Evolutionary conservation across 2,113 vertebrate genomes (phyloP).

Genomic region (Diadophis punctatus): DNA sequence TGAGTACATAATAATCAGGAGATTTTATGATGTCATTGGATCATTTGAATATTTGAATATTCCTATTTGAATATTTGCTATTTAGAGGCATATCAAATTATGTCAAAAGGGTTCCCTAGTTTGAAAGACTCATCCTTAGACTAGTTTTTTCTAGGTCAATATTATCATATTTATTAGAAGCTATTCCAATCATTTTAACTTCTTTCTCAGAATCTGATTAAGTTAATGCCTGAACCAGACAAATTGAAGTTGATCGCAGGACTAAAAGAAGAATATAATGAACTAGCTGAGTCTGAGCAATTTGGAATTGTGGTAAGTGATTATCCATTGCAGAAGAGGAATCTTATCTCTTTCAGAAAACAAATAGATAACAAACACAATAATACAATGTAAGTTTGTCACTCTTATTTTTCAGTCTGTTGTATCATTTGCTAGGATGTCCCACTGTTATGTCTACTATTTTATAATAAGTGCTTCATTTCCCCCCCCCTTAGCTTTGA

Average conservation of each 20-base stretch:
- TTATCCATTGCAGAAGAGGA: neutral
- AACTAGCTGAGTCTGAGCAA: slow-evolving; percentile 82
- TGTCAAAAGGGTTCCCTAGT: neutral
- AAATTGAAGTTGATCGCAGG: slow-evolving; percentile 74
- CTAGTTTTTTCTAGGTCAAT: neutral
- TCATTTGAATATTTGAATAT: too few relatives aligned
- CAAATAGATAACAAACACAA: neutral
- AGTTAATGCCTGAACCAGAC: slow-evolving; percentile 76
- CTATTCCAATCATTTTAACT: neutral
- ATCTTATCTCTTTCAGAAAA: neutral
- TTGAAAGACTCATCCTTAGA: neutral
- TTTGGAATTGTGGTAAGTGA: slow-evolving; percentile 82
- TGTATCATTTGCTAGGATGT: too few relatives aligned
- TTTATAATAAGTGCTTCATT: neutral
- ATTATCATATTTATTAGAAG: neutral
- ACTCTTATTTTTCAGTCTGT: rapidly evolving
- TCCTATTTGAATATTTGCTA: neutral
- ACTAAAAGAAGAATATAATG: slow-evolving; percentile 82
- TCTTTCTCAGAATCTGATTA: slow-evolving; percentile 76
- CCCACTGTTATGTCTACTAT: neutral
- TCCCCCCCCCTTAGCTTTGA: neutral
- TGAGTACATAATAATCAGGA: neutral
- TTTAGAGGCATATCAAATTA: neutral
- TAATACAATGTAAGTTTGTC: neutral
- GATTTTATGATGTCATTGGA: neutral